Evolutionary conservation across 2,888 invertebrate genomes (phyloP).

Genomic region (Apoderus coryli): DNA sequence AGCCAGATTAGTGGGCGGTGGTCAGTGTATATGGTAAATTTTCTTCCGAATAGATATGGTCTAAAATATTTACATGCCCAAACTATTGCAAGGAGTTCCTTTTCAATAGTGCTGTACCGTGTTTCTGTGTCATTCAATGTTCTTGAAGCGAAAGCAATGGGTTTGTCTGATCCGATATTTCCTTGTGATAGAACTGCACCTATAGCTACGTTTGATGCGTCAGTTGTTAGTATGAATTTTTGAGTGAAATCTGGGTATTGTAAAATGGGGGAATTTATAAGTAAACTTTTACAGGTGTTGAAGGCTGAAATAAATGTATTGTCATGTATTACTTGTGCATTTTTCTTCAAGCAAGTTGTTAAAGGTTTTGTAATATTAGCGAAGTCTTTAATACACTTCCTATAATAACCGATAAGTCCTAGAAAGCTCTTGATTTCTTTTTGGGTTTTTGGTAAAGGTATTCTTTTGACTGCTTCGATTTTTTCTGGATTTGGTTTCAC

Average conservation of each 20-base stretch:
- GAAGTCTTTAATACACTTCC: constrained; percentile 12
- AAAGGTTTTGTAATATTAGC: constrained; percentile 13
- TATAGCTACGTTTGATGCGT: constrained; percentile 14
- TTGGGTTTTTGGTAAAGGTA: constrained; percentile 14
- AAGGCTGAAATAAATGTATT: constrained; percentile 11
- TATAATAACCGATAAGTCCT: constrained; percentile 17
- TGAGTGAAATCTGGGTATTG: too few species aligned
- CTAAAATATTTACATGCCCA: constrained; percentile 15
- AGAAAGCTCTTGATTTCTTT: constrained; percentile 21
- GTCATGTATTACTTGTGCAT: constrained; percentile 11
- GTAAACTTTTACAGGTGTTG: constrained; percentile 11
- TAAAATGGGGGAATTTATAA: too few species aligned
- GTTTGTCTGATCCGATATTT: constrained; percentile 11
- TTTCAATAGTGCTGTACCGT: constrained; percentile 14
- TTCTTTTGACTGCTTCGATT: too few species aligned
- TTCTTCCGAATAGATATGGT: too few species aligned
- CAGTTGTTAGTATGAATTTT: constrained; percentile 15
- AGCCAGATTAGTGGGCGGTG: too few species aligned
- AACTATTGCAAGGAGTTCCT: constrained; percentile 14
- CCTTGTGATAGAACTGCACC: constrained; percentile 15
- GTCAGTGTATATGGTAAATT: too few species aligned
- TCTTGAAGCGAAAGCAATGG: constrained; percentile 15
- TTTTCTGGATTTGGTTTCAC: too few species aligned
- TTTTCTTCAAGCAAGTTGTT: constrained; percentile 12
- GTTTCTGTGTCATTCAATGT: constrained; percentile 14